Evolutionary conservation across 2,888 invertebrate genomes (phyloP).

Genomic region (Nephrocerus scutellatus): DNA sequence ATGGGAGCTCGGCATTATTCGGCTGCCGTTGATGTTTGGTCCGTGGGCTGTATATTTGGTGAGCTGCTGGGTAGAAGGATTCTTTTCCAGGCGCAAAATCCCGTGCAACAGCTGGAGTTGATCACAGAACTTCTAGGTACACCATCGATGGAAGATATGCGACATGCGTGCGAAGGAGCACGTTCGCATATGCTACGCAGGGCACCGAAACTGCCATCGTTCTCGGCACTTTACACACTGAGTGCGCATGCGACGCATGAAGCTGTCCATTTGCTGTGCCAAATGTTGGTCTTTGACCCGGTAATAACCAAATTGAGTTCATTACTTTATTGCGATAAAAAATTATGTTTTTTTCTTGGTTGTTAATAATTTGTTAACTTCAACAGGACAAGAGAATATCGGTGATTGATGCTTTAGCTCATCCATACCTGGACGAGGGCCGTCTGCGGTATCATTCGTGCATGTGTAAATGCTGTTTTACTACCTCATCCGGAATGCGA

Average conservation of each 20-base stretch:
- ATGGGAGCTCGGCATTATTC: slow-evolving; percentile 98
- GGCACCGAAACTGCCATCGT: slow-evolving; percentile 80
- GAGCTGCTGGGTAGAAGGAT: slow-evolving; percentile 93
- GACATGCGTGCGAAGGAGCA: slow-evolving; percentile 93
- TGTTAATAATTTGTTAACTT: slow-evolving; percentile 6
- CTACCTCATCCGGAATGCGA: slow-evolving; percentile 65
- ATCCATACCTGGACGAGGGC: slow-evolving; percentile 97
- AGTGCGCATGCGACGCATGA: slow-evolving; percentile 93
- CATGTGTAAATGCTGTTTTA: slow-evolving; percentile 98
- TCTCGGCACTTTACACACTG: slow-evolving; percentile 85
- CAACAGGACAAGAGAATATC: slow-evolving; percentile 84
- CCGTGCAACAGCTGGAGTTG: slow-evolving; percentile 94
- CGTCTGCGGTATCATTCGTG: slow-evolving; percentile 98
- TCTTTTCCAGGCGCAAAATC: slow-evolving; percentile 96
- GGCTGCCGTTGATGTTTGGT: slow-evolving; percentile 97
- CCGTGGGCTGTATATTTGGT: slow-evolving; percentile 98
- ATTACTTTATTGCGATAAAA: slow-evolving; percentile 1
- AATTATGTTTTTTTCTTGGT: slow-evolving; percentile 1
- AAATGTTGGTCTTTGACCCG: slow-evolving; percentile 98
- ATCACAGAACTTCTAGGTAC: slow-evolving; percentile 97
- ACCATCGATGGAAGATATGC: slow-evolving; percentile 92
- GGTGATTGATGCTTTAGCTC: slow-evolving; percentile 90
- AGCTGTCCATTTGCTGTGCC: slow-evolving; percentile 92
- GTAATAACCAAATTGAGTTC: slow-evolving; percentile 50
- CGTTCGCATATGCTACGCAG: slow-evolving; percentile 83